Evolutionary conservation across 2,888 invertebrate species (phyloP).

Genomic region (Gnatocerus cornutus): DNA sequence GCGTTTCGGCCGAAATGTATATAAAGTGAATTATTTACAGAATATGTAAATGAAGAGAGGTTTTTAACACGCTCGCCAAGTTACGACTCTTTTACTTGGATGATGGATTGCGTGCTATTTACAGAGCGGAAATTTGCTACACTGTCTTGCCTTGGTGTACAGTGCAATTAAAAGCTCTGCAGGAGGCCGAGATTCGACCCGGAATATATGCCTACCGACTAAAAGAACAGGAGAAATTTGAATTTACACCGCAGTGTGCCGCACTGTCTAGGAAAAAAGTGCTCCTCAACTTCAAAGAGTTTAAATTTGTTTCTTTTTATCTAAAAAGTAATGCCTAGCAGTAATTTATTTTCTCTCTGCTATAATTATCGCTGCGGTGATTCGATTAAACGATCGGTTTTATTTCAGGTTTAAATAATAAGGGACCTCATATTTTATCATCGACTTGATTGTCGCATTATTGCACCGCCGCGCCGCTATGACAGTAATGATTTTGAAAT

Average conservation of each 20-base stretch:
- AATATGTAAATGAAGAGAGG: conserved; percentile 59
- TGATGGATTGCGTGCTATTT: conserved; percentile 58
- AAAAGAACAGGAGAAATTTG: background rate
- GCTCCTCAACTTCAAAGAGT: no score
- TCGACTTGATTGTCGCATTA: conserved; percentile 17
- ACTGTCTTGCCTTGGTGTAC: conserved; percentile 52
- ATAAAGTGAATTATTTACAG: conserved; percentile 53
- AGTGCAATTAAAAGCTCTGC: conserved; percentile 26
- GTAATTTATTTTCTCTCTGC: no score
- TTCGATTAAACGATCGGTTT: no score
- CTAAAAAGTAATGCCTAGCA: no score
- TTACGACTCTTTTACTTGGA: conserved; percentile 59
- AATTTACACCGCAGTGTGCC: background rate
- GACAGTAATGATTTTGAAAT: conserved; percentile 19
- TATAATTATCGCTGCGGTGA: no score
- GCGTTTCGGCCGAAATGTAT: conserved; percentile 20
- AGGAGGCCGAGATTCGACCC: background rate
- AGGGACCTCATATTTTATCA: background rate
- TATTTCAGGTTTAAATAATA: no score
- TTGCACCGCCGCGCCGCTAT: background rate
- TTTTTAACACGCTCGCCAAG: conserved; percentile 57
- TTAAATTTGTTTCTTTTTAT: no score
- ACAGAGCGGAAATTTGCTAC: conserved; percentile 61
- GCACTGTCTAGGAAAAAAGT: background rate
- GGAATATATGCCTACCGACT: background rate